A percentile compares a stretch with the other conserved stretches of the same genome.
phyloP scores from a whole-genome alignment of 2,888 invertebrate genomes.

The Tenthredo amoena region DNA sequence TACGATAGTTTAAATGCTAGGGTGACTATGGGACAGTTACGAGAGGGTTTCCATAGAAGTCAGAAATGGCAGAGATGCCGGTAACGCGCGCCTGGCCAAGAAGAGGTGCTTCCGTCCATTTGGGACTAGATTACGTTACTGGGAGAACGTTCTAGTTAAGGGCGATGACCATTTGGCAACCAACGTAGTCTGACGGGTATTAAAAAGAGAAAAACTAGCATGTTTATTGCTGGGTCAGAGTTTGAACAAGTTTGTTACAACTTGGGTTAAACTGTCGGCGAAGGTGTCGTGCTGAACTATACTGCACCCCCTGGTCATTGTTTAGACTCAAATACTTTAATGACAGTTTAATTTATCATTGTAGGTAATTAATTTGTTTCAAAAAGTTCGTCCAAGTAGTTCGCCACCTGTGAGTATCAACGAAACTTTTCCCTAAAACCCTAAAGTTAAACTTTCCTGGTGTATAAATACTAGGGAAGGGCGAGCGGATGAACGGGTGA shows the following conservation, averaged over 20 bases:
- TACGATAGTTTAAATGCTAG: conserved; percentile 8
- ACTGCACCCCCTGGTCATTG: conserved; percentile 16
- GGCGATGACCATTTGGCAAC: conserved; percentile 31
- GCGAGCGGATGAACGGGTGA: conserved; percentile 33
- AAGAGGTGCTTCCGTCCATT: conserved; percentile 30
- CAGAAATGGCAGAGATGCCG: conserved; percentile 15
- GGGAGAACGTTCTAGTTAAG: conserved; percentile 7
- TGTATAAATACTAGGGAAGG: conserved; percentile 35
- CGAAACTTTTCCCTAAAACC: conserved; percentile 23
- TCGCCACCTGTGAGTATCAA: conserved; percentile 38
- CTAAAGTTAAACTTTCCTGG: conserved; percentile 24
- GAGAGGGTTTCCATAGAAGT: conserved; percentile 23
- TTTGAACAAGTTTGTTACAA: conserved; percentile 33
- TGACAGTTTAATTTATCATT: conserved; percentile 45
- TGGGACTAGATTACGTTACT: conserved; percentile 35
- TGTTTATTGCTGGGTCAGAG: conserved; percentile 36
- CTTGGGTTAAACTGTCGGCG: conserved; percentile 31
- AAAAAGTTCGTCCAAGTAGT: conserved; percentile 17
- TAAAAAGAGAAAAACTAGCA: conserved; percentile 3
- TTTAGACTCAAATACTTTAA: conserved; percentile 15
- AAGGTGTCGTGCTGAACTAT: conserved; percentile 9
- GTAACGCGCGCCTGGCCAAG: conserved; percentile 21
- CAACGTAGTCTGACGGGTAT: conserved; percentile 32
- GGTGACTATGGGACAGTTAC: conserved; percentile 3
- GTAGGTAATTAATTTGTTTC: conserved; percentile 32